Conservation (phyloP, 2,113 vertebrate species). For the Verasper variegatus region DNA sequence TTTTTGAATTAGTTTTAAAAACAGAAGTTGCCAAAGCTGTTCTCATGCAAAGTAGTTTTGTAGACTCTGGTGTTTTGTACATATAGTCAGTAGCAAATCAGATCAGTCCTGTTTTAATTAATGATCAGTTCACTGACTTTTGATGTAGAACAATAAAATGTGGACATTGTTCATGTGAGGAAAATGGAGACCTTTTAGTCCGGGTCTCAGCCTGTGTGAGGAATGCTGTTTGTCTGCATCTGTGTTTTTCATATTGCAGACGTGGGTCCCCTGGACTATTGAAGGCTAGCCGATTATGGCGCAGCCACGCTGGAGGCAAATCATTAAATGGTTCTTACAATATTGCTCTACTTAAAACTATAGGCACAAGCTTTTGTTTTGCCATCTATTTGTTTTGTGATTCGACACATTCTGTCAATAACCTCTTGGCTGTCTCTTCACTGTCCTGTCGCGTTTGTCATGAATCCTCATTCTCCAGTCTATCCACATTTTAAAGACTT, state of each 20-base stretch:
- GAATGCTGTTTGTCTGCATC: constrained; percentile 87
- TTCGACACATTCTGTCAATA: constrained; percentile 33
- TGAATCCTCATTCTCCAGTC: constrained; percentile 27
- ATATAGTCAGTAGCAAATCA: constrained; percentile 8
- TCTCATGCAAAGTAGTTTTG: constrained; percentile 15
- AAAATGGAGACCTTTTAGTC: constrained; percentile 59
- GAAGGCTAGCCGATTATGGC: constrained; percentile 87
- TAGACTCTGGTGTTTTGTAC: not conserved
- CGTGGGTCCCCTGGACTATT: constrained; percentile 87
- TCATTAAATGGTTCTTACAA: constrained; percentile 85
- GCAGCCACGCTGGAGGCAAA: constrained; percentile 86
- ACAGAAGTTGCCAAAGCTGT: constrained; percentile 22
- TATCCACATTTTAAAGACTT: constrained; percentile 32
- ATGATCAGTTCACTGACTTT: constrained; percentile 2
- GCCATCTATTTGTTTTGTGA: constrained; percentile 67
- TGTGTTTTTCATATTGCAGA: constrained; percentile 88
- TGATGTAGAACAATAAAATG: constrained; percentile 24
- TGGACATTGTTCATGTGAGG: constrained; percentile 31
- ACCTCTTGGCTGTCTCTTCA: constrained; percentile 35
- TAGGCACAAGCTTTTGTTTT: constrained; percentile 79
- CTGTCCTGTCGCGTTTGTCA: constrained; percentile 39
- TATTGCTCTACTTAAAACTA: constrained; percentile 83
- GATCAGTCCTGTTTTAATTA: constrained; percentile 13
- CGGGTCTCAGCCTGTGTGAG: constrained; percentile 80
- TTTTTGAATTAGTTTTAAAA: not conserved